Evolutionary conservation across 2,113 vertebrate species (phyloP), one percentile per base, ranked within the genome.

Genomic region (Ceyx melanurus): DNA sequence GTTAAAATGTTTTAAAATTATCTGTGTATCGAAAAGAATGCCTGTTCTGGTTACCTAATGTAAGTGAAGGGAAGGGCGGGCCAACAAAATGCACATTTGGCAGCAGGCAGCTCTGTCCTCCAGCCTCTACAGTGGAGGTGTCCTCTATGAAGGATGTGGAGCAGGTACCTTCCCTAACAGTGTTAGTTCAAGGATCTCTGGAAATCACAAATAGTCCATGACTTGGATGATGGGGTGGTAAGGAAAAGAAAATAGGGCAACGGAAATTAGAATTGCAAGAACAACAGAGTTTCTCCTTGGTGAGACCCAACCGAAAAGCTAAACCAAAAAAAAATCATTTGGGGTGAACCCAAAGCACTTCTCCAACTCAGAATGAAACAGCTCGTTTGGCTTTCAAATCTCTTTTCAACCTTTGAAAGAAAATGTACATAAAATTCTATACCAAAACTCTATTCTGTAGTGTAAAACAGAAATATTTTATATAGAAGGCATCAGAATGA

Each of bases 291-390:
- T 93, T 86, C 86, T 93, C 20, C 71, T 83, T n/a, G 57, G 61
- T 56, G 61, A 86, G 61, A 86, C 35, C 35, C 64, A 67, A 71
- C 16, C 0, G 6, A 77, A 94, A 86, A 93, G 33, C 83, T 86
- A 46, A 88, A 73, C 20, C 3, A 66, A 92, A 87, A 86, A 50
- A 71, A 82, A 86, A 10, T 85, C 6, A 9, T 88, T 76, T 89
- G 35, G 54, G 26, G 28, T 70, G 54, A 75, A 50, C 33, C 56
- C 31, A 94, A 89, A 82, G 42, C 13, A 29, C 37, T 82, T 50
- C 6, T 54, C 42, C 31, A 58, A 51, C 67, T 95, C 92, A 95
- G 91, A 94, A 76, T 82, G 90, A 94, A 91, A 95, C 42, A 86
- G 6, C 22, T 56, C 3, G 1, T 31, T 95, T 85, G 79, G 37